These are phyloP conservation scores for Ganaspis sp. DNA, from an alignment of 1,140 invertebrate species.

Conservation along the genomic window DNA sequence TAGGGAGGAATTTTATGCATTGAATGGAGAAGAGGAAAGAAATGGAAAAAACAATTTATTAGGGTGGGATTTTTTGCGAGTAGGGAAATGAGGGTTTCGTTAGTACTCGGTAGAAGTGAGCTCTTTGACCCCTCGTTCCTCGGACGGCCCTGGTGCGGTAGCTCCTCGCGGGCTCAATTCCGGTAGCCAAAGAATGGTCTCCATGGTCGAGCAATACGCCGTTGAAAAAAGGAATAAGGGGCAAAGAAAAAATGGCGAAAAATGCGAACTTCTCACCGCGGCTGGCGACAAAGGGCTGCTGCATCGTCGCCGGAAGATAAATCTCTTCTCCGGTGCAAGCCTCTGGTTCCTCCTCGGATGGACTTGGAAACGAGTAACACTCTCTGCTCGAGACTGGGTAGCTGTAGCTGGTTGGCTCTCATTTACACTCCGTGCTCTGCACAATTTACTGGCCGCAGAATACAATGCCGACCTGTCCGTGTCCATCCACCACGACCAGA, in stretches of 20 bases:
- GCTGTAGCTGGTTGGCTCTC: slow-evolving; percentile 59
- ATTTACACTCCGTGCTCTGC: slow-evolving; percentile 71
- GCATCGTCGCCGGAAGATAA: slow-evolving; percentile 66
- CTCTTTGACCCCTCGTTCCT: neutral
- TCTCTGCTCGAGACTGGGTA: slow-evolving; percentile 24
- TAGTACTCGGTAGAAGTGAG: neutral
- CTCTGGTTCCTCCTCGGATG: slow-evolving; percentile 47
- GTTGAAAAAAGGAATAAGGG: slow-evolving; percentile 37
- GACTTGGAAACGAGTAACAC: slow-evolving; percentile 49
- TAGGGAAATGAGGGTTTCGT: neutral
- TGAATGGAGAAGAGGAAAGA: neutral
- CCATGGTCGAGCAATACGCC: slow-evolving; percentile 40
- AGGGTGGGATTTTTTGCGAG: neutral
- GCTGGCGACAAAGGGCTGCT: slow-evolving; percentile 71
- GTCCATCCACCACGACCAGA: slow-evolving; percentile 71
- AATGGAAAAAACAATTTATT: neutral
- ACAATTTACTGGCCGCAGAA: slow-evolving; percentile 75
- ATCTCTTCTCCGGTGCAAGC: slow-evolving; percentile 60
- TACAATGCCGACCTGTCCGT: slow-evolving; percentile 75
- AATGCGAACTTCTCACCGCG: slow-evolving; percentile 75
- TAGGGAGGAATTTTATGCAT: neutral
- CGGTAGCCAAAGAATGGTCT: slow-evolving; percentile 61
- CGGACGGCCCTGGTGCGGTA: neutral
- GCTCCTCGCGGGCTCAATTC: slow-evolving; percentile 52
- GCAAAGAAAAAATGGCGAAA: slow-evolving; percentile 72